These are phyloP conservation scores for Myxocyprinus asiaticus DNA, from an alignment of 2,113 vertebrate genomes.

Conservation along the genomic window DNA sequence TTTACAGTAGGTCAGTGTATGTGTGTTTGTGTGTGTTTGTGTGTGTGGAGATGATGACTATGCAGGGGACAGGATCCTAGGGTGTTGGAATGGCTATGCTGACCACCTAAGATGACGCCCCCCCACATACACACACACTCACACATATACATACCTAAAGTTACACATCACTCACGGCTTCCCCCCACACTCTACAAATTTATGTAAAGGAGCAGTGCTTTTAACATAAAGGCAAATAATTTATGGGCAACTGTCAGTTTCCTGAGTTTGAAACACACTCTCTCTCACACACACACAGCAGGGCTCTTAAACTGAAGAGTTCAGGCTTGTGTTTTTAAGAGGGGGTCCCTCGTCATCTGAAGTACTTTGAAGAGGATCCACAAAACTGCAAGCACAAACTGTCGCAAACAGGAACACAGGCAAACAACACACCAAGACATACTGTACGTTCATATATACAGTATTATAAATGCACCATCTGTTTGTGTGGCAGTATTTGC, in stretches of 20 bases:
- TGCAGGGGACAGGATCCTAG: constrained; percentile 93
- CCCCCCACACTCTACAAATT: constrained; percentile 61
- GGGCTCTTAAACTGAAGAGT: constrained; percentile 71
- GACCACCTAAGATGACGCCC: constrained; percentile 93
- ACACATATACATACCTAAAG: constrained; percentile 46
- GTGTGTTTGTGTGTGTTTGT: constrained; percentile 77
- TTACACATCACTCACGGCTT: constrained; percentile 36
- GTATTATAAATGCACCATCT: not conserved
- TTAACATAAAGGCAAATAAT: constrained; percentile 66
- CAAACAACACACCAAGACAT: constrained; percentile 41
- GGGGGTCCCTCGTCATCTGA: constrained; percentile 68
- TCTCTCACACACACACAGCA: not conserved
- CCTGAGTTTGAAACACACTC: constrained; percentile 23
- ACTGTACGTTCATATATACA: constrained; percentile 1
- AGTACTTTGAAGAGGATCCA: constrained; percentile 75
- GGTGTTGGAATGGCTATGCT: constrained; percentile 84
- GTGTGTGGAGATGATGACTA: constrained; percentile 80
- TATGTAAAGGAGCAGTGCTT: constrained; percentile 75
- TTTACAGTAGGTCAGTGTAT: too few species aligned
- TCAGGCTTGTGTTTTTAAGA: constrained; percentile 71
- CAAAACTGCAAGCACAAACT: constrained; percentile 43
- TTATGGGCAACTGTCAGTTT: constrained; percentile 70
- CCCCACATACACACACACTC: constrained; percentile 47
- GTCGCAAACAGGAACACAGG: constrained; percentile 51
- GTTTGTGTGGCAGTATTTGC: not conserved